Evolutionary conservation across 2,797 vertebrate species (phyloP), one percentile per base, ranked within the genome.

Genomic region (Sitta carolinensis): DNA sequence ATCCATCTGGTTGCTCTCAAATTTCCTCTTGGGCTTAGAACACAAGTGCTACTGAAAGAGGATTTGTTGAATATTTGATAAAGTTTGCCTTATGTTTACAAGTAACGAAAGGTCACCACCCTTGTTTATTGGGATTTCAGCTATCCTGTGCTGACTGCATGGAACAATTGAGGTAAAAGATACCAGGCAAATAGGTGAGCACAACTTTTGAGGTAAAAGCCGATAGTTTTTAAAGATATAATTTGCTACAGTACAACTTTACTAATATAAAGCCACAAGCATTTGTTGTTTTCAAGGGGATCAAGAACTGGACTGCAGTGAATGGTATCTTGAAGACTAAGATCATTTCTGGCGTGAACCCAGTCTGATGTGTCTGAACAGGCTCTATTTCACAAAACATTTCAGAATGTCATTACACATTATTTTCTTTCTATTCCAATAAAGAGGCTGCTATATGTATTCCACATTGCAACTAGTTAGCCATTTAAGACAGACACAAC

Each of bases 11-110:
- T 95, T 93, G 78, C 78, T 94, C 91, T 96, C 63, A 80, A 42
- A 95, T 93, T 95, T 89, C 48, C 91, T 91, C 90, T 94, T 89
- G 93, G 81, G 85, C 57, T 84, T 87, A 72, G 62, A 89, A 83
- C 62, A 85, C 90, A 93, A 90, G 83, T 96, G 84, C 80, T 94
- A 74, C 78, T 96, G 90, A 87, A 91, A 90, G 61, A 87, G 84
- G 78, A 64, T 96, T 93, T 93, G 89, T 94, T 95, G 89, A 96
- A 96, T 96, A 93, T 94, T 96, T 92, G 87, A 84, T 96, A 95
- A 87, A 94, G 67, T 95, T 96, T 94, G 51, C 90, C 89, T 92
- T 88, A 54, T 94, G 93, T 93, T 97, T 96, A 79, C 80, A 92
- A 92, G 78, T 88, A 94, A 74, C 0, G 1, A 97, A 97, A 97